These are phyloP conservation scores for Volucella zonaria DNA, from an alignment of 2,888 invertebrate species.

Conservation along the genomic window DNA sequence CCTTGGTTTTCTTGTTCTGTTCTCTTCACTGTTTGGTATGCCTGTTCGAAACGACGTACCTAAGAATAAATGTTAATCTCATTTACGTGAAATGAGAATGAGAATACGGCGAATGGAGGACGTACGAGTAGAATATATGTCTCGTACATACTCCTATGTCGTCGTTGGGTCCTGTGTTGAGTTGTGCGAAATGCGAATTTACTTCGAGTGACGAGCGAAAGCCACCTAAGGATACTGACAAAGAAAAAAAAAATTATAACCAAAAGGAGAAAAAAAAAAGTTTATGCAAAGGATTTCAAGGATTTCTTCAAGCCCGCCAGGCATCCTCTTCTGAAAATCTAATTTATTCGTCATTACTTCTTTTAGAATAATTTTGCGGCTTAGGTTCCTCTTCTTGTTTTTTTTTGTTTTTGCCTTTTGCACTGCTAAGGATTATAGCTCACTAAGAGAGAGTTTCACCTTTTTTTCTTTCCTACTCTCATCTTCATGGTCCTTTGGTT, in stretches of 20 bases:
- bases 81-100: constrained; percentile 60
- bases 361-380: constrained; percentile 69
- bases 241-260: constrained; percentile 2
- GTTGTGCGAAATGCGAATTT: constrained; percentile 54
- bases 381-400: constrained; percentile 26
- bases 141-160: constrained; percentile 27
- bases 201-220: constrained; percentile 36
- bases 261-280: constrained; percentile 33
- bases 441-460: constrained; percentile 24
- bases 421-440: constrained; percentile 49
- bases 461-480: background rate
- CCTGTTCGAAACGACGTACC: constrained; percentile 33
- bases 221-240: background rate
- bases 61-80: constrained; percentile 67
- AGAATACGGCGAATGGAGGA: constrained; percentile 42
- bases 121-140: constrained; percentile 1
- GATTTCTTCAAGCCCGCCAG: constrained; percentile 59
- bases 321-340: constrained; percentile 56
- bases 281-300: constrained; percentile 69
- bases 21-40: background rate
- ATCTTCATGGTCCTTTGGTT: too few species aligned
- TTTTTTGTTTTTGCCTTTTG: constrained; percentile 8
- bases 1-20: constrained; percentile 10
- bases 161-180: constrained; percentile 45
- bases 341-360: constrained; percentile 73